Percentiles rank a stretch among this genome's conserved stretches.
Conservation (phyloP, 2,113 vertebrate species). For the Oreocharis arfaki region DNA sequence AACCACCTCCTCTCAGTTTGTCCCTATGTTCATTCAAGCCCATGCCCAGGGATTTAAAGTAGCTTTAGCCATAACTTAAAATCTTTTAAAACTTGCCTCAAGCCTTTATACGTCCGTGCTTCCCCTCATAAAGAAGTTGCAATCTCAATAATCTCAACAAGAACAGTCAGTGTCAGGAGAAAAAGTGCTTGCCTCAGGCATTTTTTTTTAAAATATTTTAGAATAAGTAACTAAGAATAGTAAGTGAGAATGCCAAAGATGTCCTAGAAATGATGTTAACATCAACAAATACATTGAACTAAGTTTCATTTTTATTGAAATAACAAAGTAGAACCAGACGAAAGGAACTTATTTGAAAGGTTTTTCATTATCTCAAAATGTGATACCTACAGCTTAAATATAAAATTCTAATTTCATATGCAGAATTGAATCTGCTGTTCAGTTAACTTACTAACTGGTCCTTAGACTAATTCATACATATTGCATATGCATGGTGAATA, state of each 20-base stretch:
- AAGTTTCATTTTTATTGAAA: conserved; percentile 41
- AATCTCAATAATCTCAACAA: conserved; percentile 20
- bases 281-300: not conserved
- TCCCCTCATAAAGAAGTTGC: not conserved
- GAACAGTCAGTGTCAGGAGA: not conserved
- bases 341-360: not conserved
- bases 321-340: not conserved
- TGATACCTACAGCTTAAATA: not conserved
- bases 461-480: not conserved
- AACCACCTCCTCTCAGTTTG: not conserved
- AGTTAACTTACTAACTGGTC: not conserved
- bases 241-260: not conserved
- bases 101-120: not conserved
- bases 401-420: not conserved
- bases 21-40: not conserved
- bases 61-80: not conserved
- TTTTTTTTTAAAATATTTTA: not conserved
- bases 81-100: not conserved
- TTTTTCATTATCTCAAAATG: not conserved
- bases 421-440: not conserved
- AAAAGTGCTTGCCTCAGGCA: not conserved
- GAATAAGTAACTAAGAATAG: conserved; percentile 15
- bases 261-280: not conserved
- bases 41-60: not conserved
- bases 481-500: not conserved